These are phyloP conservation scores for Drusus annulatus DNA, from an alignment of 1,140 invertebrate genomes.

Conservation along the genomic window DNA sequence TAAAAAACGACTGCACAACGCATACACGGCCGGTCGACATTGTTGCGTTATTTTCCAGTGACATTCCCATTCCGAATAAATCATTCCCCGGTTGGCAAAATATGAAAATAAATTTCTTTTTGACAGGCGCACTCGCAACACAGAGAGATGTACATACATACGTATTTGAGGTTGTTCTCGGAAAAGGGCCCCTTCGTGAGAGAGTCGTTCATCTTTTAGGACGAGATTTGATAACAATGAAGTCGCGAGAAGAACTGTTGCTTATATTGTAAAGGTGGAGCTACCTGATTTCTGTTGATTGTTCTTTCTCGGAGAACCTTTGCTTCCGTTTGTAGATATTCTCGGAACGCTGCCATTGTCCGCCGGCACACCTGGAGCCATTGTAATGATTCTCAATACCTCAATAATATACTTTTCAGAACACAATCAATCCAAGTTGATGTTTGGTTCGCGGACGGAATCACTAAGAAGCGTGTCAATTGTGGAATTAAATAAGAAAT, in stretches of 20 bases:
- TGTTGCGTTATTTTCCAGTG: background rate
- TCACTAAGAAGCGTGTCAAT: slow-evolving; percentile 30
- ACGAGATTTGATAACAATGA: slow-evolving; percentile 10
- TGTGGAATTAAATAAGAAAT: background rate
- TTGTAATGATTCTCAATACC: background rate
- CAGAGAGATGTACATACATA: background rate
- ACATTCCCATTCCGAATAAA: slow-evolving; percentile 7
- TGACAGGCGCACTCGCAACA: background rate
- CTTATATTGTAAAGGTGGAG: background rate
- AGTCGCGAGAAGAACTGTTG: slow-evolving; percentile 1
- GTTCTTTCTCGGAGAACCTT: background rate
- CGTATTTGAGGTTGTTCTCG: slow-evolving; percentile 7
- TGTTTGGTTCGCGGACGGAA: background rate
- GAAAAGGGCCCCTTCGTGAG: background rate
- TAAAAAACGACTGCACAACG: background rate
- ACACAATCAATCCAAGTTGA: background rate
- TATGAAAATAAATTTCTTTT: slow-evolving; percentile 4
- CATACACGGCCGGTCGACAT: background rate
- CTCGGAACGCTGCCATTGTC: slow-evolving; percentile 18
- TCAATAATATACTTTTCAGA: background rate
- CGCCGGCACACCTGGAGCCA: slow-evolving; percentile 16
- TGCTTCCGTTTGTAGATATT: slow-evolving; percentile 21
- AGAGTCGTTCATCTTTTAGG: background rate
- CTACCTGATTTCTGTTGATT: slow-evolving; percentile 22
- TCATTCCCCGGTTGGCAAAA: background rate